Base-by-base conservation (phyloP, 2,797 vertebrate species). In the Lepilemur ruficaudatus region DNA sequence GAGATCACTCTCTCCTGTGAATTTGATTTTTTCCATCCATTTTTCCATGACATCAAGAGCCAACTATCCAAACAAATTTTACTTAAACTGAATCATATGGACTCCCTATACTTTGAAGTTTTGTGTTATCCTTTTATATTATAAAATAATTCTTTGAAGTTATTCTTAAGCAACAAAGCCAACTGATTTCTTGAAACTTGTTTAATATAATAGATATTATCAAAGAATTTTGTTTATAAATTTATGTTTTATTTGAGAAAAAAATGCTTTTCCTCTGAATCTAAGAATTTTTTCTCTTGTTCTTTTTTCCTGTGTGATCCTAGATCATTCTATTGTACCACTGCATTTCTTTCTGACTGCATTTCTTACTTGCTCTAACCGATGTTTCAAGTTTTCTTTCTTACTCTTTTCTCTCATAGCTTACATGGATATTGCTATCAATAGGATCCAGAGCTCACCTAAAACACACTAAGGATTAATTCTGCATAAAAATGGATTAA, bases 11-110 rank as follows among this genome's bases (percentile, higher is more conserved):
- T 98, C 80, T 97, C 97, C 97, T 96, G 55, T 86, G 67, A 85
- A 96, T 80, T 98, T 96, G 94, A 92, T 85, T 94, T 98, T 97
- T 98, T 97, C 97, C 97, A 96, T 90, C 94, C 25, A 38, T 0
- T 61, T 97, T 97, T 88, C 96, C 97, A 76, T 97, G 97, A 98
- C 96, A 95, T 98, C 95, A 96, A 89, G 50, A 97, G 82, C 81
- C 72, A 94, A 95, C 63, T 86, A 97, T 96, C 83, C 85, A 92
- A 97, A 96, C 32, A 97, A 95, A 75, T 52, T 97, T 97, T 18
- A 61, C 75, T 96, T 97, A 97, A 98, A 94, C 17, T 5, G 96
- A 95, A 97, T 98, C 30, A 89, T 79, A 95, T 97, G 50, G 78
- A 89, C 57, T 22, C 76, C 55, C 78, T 94, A n/a, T 96, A 88